These are phyloP conservation scores for Geococcyx californianus DNA, from an alignment of 2,113 vertebrate species.

Conservation along the genomic window DNA sequence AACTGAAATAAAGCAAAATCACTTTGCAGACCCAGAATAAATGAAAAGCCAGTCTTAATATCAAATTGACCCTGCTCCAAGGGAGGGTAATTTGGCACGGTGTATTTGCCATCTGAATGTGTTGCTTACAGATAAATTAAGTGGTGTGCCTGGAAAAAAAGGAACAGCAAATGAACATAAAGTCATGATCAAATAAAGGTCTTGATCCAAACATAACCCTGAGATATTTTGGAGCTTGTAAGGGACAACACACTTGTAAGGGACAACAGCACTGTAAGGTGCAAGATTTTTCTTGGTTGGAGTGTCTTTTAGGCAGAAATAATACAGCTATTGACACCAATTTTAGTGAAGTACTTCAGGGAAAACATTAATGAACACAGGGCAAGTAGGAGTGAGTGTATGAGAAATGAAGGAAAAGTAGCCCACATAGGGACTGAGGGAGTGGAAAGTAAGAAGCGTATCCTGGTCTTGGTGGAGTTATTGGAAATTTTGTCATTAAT, in stretches of 20 bases:
- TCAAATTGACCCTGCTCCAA: conserved; percentile 33
- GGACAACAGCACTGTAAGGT: not conserved
- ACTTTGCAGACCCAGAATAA: conserved; percentile 20
- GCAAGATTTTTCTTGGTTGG: not conserved
- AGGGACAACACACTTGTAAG: not conserved
- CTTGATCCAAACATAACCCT: not conserved
- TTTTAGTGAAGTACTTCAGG: not conserved
- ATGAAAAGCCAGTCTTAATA: conserved; percentile 54
- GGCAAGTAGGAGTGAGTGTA: not conserved
- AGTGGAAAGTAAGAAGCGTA: not conserved
- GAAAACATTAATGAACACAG: not conserved
- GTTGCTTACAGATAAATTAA: conserved; percentile 28
- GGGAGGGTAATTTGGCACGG: conserved; percentile 44
- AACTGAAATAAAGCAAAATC: conserved; percentile 50
- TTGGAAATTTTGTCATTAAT: not conserved
- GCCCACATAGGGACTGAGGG: not conserved
- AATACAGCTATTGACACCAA: not conserved
- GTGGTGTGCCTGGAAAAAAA: not conserved
- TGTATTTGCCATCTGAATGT: not conserved
- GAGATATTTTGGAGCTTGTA: conserved; percentile 4
- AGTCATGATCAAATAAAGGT: not conserved
- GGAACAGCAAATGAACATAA: not conserved
- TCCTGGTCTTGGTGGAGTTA: not conserved
- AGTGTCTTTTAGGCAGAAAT: conserved; percentile 19
- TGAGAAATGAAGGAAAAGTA: not conserved